phyloP scores from a whole-genome alignment of 2,888 invertebrate genomes.

The Pseudeuparius sepicola region DNA sequence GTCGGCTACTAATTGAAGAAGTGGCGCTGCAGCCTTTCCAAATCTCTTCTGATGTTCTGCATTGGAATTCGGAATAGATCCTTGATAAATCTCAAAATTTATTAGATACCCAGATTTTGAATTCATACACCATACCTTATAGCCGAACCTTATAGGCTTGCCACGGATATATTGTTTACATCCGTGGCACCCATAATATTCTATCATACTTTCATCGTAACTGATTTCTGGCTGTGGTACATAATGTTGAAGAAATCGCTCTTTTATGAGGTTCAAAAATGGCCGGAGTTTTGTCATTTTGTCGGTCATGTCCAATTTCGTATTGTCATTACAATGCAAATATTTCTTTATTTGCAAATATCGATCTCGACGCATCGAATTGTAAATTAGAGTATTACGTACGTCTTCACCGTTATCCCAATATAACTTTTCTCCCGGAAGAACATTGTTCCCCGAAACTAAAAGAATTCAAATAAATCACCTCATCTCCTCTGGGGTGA shows the following conservation, averaged over 20 bases:
- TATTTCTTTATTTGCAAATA: conserved; percentile 17
- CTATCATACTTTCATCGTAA: conserved; percentile 26
- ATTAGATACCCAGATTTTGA: conserved; percentile 23
- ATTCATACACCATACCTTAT: conserved; percentile 19
- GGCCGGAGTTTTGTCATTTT: conserved; percentile 27
- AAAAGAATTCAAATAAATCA: conserved; percentile 10
- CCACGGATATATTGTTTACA: conserved; percentile 28
- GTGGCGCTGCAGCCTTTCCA: conserved; percentile 13
- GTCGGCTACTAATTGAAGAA: conserved; percentile 4
- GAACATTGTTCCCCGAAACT: not conserved
- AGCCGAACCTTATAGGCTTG: conserved; percentile 19
- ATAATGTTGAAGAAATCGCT: conserved; percentile 18
- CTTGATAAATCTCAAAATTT: conserved; percentile 21
- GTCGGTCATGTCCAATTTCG: conserved; percentile 18
- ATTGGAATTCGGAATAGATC: conserved; percentile 14
- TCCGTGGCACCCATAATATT: conserved; percentile 29
- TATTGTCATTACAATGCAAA: conserved; percentile 21
- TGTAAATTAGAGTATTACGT: conserved; percentile 17
- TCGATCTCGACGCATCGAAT: conserved; percentile 19
- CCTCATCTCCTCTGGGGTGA: conserved; percentile 7
- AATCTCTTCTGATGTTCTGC: conserved; percentile 14
- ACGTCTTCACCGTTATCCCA: conserved; percentile 18
- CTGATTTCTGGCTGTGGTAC: conserved; percentile 21
- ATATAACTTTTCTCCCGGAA: conserved; percentile 4
- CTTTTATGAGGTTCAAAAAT: conserved; percentile 19